phyloP scores from a whole-genome alignment of 2,888 invertebrate species.

The Megalurothrips usitatus region DNA sequence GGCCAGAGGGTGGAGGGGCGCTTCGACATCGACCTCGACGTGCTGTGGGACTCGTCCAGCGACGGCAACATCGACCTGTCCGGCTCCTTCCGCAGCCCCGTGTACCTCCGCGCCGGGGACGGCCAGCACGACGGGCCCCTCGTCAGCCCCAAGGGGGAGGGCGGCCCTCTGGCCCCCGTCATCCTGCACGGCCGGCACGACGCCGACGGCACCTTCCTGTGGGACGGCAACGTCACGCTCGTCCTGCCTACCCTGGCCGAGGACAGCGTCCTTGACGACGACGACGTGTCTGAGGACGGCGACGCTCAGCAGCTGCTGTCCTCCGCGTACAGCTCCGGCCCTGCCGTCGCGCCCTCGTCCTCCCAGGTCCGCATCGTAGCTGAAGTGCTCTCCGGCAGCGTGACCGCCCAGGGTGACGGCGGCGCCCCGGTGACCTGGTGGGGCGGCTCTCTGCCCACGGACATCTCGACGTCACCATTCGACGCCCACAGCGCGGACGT shows the following conservation, averaged over 20 bases:
- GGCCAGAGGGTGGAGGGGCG: not conserved
- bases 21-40: constrained; percentile 5
- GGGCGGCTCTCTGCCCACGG: constrained; percentile 30
- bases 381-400: constrained; percentile 12
- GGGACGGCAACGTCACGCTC: constrained; percentile 34
- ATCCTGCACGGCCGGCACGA: constrained; percentile 32
- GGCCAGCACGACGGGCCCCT: not conserved
- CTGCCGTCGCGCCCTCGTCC: not conserved
- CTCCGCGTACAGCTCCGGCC: not conserved
- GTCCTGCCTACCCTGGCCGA: constrained; percentile 24
- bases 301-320: not conserved
- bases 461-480: constrained; percentile 9
- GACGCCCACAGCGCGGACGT: not conserved
- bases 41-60: constrained; percentile 17
- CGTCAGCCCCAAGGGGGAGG: not conserved
- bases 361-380: not conserved
- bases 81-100: constrained; percentile 24
- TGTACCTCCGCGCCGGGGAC: constrained; percentile 10
- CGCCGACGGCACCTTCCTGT: constrained; percentile 28
- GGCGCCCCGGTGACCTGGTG: constrained; percentile 30
- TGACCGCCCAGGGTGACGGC: constrained; percentile 28
- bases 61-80: constrained; percentile 16
- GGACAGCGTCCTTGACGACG: not conserved
- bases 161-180: constrained; percentile 28
- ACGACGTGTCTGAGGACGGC: not conserved